A percentile compares a stretch with the other conserved stretches of the same genome.
Evolutionary conservation across 1,140 invertebrate genomes (phyloP).

Genomic region (Eueides isabella): DNA sequence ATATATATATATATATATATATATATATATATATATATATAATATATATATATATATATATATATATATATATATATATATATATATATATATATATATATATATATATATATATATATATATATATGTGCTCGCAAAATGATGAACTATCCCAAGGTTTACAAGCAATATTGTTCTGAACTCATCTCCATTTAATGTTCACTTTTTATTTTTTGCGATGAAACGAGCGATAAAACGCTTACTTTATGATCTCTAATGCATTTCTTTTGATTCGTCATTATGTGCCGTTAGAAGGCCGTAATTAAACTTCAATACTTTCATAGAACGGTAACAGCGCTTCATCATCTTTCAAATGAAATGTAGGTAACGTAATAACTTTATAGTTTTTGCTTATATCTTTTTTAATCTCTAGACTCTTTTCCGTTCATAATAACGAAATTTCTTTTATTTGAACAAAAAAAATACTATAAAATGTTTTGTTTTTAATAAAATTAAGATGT

Average conservation of each 20-base stretch:
- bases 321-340: neutral
- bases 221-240: slow-evolving; percentile 18
- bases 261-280: slow-evolving; percentile 15
- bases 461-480: neutral
- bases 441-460: neutral
- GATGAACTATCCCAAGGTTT: neutral
- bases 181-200: slow-evolving; percentile 16
- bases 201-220: slow-evolving; percentile 22
- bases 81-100: no score
- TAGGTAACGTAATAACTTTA: neutral
- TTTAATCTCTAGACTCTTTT: neutral
- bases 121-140: no score
- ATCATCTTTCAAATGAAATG: neutral
- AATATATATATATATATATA: no score
- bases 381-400: neutral
- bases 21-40: no score
- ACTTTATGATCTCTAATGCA: slow-evolving; percentile 26
- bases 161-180: slow-evolving; percentile 19
- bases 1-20: no score
- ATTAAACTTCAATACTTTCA: slow-evolving; percentile 12
- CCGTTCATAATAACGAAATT: neutral
- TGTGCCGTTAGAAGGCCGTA: slow-evolving; percentile 14
- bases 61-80: no score
- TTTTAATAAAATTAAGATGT: neutral
- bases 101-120: no score